Percentiles rank a stretch among this genome's conserved stretches.
Evolutionary conservation across 2,797 vertebrate species (phyloP).

Genomic region (Pangasius macronema): DNA sequence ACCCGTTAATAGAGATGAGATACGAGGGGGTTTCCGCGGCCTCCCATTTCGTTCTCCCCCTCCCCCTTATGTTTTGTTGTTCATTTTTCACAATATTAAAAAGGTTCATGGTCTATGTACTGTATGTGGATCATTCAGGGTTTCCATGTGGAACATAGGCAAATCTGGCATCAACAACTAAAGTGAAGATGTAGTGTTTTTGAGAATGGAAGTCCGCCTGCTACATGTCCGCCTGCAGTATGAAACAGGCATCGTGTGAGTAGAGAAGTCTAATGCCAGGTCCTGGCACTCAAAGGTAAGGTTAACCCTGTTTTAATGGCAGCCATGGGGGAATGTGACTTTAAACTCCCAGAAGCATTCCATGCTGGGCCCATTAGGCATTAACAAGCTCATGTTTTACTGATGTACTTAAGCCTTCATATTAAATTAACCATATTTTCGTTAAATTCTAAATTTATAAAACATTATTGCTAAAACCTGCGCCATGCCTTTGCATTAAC

Average conservation of each 20-base stretch:
- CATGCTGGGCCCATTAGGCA: slow-evolving; percentile 54
- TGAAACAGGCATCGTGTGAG: not conserved
- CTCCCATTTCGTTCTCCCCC: slow-evolving; percentile 79
- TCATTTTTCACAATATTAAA: slow-evolving; percentile 72
- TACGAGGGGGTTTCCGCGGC: slow-evolving; percentile 77
- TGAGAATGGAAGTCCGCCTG: not conserved
- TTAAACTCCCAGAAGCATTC: slow-evolving; percentile 55
- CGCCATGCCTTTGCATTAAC: not conserved
- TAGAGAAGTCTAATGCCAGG: not conserved
- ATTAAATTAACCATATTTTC: slow-evolving; percentile 35
- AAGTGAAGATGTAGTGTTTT: not conserved
- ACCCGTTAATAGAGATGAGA: slow-evolving; percentile 87
- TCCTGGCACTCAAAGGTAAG: slow-evolving; percentile 49
- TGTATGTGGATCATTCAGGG: not conserved
- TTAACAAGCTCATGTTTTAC: slow-evolving; percentile 44
- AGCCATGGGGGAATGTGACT: slow-evolving; percentile 52
- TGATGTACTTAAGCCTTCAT: slow-evolving; percentile 41
- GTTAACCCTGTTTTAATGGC: slow-evolving; percentile 69
- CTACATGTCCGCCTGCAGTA: not conserved
- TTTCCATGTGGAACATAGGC: slow-evolving; percentile 17
- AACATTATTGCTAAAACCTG: not conserved
- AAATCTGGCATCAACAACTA: not conserved
- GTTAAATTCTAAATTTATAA: slow-evolving; percentile 3
- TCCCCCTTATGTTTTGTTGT: slow-evolving; percentile 33
- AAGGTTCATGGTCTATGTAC: slow-evolving; percentile 71